phyloP scores from a whole-genome alignment of 2,113 vertebrate species.

The Bufo bufo region DNA sequence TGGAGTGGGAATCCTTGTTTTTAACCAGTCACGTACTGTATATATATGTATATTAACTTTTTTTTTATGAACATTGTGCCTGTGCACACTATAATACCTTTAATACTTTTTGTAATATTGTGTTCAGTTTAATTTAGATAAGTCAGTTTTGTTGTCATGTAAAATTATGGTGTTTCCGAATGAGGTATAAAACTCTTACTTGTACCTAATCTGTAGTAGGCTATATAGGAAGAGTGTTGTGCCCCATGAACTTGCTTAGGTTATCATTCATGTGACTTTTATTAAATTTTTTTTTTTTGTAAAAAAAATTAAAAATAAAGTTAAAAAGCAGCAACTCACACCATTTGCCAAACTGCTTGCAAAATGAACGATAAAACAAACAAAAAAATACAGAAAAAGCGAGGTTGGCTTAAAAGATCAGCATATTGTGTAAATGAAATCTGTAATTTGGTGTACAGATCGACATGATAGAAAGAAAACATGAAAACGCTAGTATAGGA shows the following conservation, averaged over 20 bases:
- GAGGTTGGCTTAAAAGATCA: conserved; percentile 60
- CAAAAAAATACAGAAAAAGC: conserved; percentile 50
- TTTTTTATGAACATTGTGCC: conserved; percentile 40
- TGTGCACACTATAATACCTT: conserved; percentile 50
- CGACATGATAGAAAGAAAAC: conserved; percentile 76
- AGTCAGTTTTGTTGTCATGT: conserved; percentile 33
- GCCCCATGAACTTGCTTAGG: conserved; percentile 33
- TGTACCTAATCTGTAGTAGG: conserved; percentile 22
- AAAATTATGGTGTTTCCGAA: conserved; percentile 45
- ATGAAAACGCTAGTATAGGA: conserved; percentile 73
- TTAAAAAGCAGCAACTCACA: conserved; percentile 35
- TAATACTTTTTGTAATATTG: conserved; percentile 47
- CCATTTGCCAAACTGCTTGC: conserved; percentile 81
- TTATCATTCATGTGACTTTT: conserved; percentile 50
- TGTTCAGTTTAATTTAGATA: conserved; percentile 42
- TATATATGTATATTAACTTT: conserved; percentile 45
- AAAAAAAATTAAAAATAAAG: background rate
- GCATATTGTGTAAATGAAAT: conserved; percentile 69
- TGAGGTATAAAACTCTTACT: conserved; percentile 19
- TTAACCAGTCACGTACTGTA: conserved; percentile 50
- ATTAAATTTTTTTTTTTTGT: conserved; percentile 44
- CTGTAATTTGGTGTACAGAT: conserved; percentile 80
- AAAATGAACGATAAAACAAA: conserved; percentile 24
- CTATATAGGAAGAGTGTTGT: conserved; percentile 20
- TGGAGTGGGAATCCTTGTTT: background rate